Base-by-base conservation (phyloP, 2,113 vertebrate species). In the Trinectes maculatus region DNA sequence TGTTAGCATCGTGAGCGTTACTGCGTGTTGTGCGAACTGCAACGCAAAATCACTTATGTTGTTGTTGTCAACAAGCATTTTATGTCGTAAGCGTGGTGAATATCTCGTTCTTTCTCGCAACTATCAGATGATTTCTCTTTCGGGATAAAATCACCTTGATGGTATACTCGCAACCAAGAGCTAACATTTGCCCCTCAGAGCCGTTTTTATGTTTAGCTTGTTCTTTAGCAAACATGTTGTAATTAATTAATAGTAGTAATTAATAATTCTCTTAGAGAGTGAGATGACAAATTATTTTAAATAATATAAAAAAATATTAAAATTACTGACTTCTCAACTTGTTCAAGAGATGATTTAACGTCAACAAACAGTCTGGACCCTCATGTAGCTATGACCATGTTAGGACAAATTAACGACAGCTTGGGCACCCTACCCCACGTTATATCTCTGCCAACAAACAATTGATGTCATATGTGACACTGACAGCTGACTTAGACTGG, bases 1-100 rank as follows among this genome's bases (percentile, higher is more conserved):
- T 79, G 86, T 84, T 87, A 86, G 88, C 88, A 62, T 18, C 9
- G 40, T 7, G 3, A 43, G 3, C 8, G n/a, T 8, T 19, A 43
- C n/a, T 18, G 13, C 26, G 63, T 54, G 43, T 34, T 34, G 34
- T 31, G 55, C 43, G 29, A 56, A 40, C 21, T 9, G 37, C 16
- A 15, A n/a, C 24, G 6, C 8, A 31, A 13, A 33, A 42, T 37
- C 62, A 13, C 11, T 36, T 18, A 28, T 57, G 52, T n/a, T 60
- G 48, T 44, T 26, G 5, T 6, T 22, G 16, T 24, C 12, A 21
- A 51, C 40, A 26, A 34, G 15, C 19, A 8, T 5, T n/a, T n/a
- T n/a, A n/a, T n/a, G n/a, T n/a, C n/a, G n/a, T n/a, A n/a, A n/a
- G n/a, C n/a, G n/a, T n/a, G n/a, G n/a, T n/a, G n/a, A n/a, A n/a